Base-by-base conservation (phyloP, 2,113 vertebrate genomes). In the Zonotrichia leucophrys region DNA sequence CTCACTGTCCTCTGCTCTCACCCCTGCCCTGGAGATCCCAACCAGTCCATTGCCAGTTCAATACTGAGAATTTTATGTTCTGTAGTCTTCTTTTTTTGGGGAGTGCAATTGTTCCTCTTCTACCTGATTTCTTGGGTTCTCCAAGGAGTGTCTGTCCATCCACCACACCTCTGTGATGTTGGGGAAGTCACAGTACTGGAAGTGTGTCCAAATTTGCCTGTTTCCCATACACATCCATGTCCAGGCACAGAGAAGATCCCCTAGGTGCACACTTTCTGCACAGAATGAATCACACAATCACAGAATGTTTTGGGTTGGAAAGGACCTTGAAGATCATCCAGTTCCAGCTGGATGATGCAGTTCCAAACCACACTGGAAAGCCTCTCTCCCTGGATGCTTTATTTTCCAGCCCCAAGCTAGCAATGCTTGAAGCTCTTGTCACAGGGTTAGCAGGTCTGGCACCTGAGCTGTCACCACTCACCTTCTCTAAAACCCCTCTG, bases 261-360 rank as follows among this genome's bases (percentile, higher is more conserved):
- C 25, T 30, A 7, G 21, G 4, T 13, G 62, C 18, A 5, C 14
- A 11, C 19, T 18, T 56, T 13, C 68, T 67, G 42, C 50, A 41
- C 33, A 46, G 31, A 66, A 19, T 4, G 12, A 30, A 24, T 25
- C 60, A 15, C 20, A 25, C n/a, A 23, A n/a, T 2, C 60, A 15
- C 24, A 25, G 42, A 23, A 41, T 2, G 1, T 6, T 59, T 59
- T 42, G 31, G 44, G 5, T 2, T 46, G 27, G 33, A 33, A 46
- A 37, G 12, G 12, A 53, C 33, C 28, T 37, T 27, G 8, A 28
- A 19, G 27, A 33, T 37, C 47, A 8, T 33, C 33, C 22, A 0
- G 0, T 53, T 60, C 63, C 74, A 27, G 0, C 28, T 13, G 19
- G 46, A 23, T 28, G 1, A 7, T 28, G 47, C 28, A 5, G 33